phyloP scores from a whole-genome alignment of 1,140 invertebrate species.

The Oryctes rhinoceros region DNA sequence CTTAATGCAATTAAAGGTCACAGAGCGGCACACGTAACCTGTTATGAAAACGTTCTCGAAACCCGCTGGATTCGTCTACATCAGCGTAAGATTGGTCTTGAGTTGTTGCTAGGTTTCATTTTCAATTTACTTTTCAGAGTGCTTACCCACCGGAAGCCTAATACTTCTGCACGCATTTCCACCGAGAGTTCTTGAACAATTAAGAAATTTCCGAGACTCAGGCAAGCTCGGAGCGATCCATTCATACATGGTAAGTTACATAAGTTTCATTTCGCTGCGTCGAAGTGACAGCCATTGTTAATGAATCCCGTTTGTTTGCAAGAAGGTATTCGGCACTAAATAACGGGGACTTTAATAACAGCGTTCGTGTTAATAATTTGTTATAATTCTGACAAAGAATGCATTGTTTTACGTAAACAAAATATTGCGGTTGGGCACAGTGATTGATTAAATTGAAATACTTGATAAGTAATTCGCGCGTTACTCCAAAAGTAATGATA shows the following conservation, averaged over 20 bases:
- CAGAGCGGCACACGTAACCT: not conserved
- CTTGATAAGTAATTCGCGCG: no score
- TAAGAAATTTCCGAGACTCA: constrained; percentile 22
- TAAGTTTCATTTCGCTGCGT: constrained; percentile 23
- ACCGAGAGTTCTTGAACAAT: not conserved
- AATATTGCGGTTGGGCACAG: no score
- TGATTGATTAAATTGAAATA: no score
- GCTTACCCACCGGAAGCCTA: not conserved
- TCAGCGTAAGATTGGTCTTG: not conserved
- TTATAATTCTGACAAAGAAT: no score
- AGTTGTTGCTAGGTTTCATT: constrained; percentile 22
- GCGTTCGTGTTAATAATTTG: no score
- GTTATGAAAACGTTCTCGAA: not conserved
- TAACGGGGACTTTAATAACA: no score
- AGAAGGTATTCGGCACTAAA: no score
- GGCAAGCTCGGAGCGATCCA: not conserved
- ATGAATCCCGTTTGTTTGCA: not conserved
- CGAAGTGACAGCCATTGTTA: constrained; percentile 14
- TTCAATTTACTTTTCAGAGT: constrained; percentile 1
- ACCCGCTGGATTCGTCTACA: not conserved
- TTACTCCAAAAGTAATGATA: no score
- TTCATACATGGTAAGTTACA: constrained; percentile 1
- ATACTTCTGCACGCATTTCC: constrained; percentile 24
- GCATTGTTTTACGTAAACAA: no score
- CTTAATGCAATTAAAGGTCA: not conserved